A percentile compares a stretch with the other conserved stretches of the same genome.
Conservation (phyloP, 2,888 invertebrate species). For the Gari tellinella region DNA sequence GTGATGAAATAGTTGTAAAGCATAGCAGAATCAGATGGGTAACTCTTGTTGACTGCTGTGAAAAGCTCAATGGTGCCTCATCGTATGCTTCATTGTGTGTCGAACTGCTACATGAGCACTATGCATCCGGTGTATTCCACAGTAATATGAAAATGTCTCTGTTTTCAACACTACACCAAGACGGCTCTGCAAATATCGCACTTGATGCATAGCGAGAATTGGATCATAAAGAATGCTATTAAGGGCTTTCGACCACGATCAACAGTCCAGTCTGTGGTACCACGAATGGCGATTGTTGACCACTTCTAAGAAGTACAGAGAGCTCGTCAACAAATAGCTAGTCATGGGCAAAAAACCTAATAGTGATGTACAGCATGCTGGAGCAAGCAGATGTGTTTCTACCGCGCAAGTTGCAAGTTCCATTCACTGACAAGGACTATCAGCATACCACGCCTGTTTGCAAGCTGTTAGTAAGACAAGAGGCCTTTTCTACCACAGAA, state of each 20-base stretch:
- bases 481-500: slow-evolving; percentile 5
- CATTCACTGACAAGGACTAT: slow-evolving; percentile 7
- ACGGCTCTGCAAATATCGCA: slow-evolving; percentile 35
- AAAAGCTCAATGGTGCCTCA: slow-evolving; percentile 46
- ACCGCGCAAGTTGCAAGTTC: too few relatives aligned
- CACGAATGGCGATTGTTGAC: slow-evolving; percentile 43
- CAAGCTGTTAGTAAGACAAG: neutral
- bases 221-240: slow-evolving; percentile 46
- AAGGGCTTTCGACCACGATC: slow-evolving; percentile 50
- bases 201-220: slow-evolving; percentile 48
- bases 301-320: slow-evolving; percentile 20
- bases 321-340: neutral
- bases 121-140: slow-evolving; percentile 30
- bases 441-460: slow-evolving; percentile 4
- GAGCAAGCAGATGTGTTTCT: too few relatives aligned
- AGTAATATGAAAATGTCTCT: slow-evolving; percentile 28
- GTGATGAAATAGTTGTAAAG: slow-evolving; percentile 44
- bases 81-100: slow-evolving; percentile 46
- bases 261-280: slow-evolving; percentile 31
- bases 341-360: neutral
- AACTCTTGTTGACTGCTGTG: slow-evolving; percentile 39
- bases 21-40: slow-evolving; percentile 42
- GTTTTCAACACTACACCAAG: slow-evolving; percentile 41
- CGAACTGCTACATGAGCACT: slow-evolving; percentile 30
- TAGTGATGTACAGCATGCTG: too few relatives aligned